Evolutionary conservation across 1,140 invertebrate species (phyloP).

Genomic region (Lerema accius): DNA sequence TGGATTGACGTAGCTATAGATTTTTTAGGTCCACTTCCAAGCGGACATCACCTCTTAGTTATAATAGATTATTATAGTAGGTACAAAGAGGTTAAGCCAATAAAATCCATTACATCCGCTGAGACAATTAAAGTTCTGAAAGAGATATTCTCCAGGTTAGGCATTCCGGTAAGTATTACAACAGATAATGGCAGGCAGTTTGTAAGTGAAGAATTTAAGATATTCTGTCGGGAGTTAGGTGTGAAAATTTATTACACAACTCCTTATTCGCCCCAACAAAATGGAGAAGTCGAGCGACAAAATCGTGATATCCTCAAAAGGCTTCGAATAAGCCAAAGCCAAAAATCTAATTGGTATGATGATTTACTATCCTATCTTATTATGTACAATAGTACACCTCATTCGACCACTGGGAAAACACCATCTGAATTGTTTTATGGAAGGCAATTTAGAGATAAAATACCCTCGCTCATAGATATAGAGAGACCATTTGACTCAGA

Average conservation of each 20-base stretch:
- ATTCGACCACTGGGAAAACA: slow-evolving; percentile 36
- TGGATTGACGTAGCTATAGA: too few relatives aligned
- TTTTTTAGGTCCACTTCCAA: too few relatives aligned
- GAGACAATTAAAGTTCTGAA: neutral
- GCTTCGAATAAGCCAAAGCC: too few relatives aligned
- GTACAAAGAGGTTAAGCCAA: neutral
- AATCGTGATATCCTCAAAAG: too few relatives aligned
- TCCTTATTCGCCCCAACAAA: too few relatives aligned
- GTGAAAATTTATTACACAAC: too few relatives aligned
- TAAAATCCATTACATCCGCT: neutral
- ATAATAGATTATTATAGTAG: neutral
- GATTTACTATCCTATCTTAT: slow-evolving; percentile 29
- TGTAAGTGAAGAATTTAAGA: neutral
- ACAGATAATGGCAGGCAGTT: neutral
- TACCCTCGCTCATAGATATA: slow-evolving; percentile 21
- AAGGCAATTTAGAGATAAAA: slow-evolving; percentile 37
- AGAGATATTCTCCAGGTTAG: neutral
- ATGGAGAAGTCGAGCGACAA: too few relatives aligned
- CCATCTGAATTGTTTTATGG: slow-evolving; percentile 36
- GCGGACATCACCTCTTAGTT: too few relatives aligned
- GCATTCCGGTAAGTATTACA: neutral
- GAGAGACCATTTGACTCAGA: slow-evolving; percentile 22
- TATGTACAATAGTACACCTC: slow-evolving; percentile 45
- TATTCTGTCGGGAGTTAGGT: too few relatives aligned
- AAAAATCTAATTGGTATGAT: slow-evolving; percentile 29